Percentiles rank a stretch among this genome's conserved stretches.
phyloP scores from a whole-genome alignment of 2,797 vertebrate species.

The Novumbra hubbsi region DNA sequence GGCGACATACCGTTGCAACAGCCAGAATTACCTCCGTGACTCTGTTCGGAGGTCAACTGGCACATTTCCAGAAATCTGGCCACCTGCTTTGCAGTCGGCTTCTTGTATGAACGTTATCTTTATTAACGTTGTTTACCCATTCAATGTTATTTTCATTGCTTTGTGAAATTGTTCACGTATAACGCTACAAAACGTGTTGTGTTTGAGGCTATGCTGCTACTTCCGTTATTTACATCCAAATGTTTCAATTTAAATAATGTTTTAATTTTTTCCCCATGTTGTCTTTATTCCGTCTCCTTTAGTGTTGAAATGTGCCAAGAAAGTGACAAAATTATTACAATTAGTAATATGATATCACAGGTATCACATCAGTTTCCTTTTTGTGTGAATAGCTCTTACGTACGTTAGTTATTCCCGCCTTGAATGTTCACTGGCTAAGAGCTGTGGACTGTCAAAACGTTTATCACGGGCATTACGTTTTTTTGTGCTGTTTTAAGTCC shows the following conservation, averaged over 20 bases:
- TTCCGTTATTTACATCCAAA: background rate
- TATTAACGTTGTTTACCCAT: background rate
- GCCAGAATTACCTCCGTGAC: background rate
- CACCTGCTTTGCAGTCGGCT: background rate
- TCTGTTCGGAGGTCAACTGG: conserved; percentile 3
- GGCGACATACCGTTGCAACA: background rate
- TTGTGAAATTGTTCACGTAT: background rate
- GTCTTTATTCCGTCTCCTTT: conserved; percentile 25
- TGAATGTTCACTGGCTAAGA: no score
- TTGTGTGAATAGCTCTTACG: background rate
- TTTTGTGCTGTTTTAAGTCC: background rate
- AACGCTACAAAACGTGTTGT: background rate
- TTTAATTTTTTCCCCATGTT: conserved; percentile 35
- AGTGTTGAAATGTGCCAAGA: conserved; percentile 55
- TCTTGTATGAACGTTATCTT: background rate
- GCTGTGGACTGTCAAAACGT: no score
- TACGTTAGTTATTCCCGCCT: background rate
- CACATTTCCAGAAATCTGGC: background rate
- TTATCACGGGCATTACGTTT: no score
- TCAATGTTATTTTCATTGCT: background rate
- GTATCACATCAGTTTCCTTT: background rate
- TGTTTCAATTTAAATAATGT: background rate
- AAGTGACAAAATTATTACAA: conserved; percentile 5
- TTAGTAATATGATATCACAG: background rate
- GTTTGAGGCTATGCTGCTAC: background rate